These are phyloP conservation scores for Rhogogaster chlorosoma DNA, from an alignment of 2,888 invertebrate genomes.

Conservation along the genomic window DNA sequence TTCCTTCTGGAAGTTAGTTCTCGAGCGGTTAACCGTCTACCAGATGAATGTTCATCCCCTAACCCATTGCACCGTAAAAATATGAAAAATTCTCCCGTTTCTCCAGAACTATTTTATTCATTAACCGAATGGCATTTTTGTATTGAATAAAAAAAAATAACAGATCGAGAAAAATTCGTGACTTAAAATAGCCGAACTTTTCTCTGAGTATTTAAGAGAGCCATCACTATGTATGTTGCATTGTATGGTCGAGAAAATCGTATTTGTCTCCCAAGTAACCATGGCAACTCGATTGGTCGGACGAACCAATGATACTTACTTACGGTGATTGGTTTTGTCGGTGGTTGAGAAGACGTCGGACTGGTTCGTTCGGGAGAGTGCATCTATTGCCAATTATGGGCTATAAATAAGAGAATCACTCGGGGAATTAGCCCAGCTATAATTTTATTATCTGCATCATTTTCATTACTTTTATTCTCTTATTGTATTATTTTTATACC, in stretches of 20 bases:
- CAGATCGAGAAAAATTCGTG: too few species aligned
- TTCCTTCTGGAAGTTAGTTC: neutral
- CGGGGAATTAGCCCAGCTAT: neutral
- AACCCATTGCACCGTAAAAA: neutral
- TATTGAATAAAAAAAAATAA: too few species aligned
- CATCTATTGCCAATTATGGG: constrained; percentile 36
- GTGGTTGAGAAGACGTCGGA: neutral
- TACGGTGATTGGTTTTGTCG: constrained; percentile 44
- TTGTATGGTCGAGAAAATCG: neutral
- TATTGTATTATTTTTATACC: neutral
- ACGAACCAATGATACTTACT: constrained; percentile 24
- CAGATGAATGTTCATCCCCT: constrained; percentile 3
- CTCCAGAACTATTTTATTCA: too few species aligned
- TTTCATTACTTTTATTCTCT: constrained; percentile 26
- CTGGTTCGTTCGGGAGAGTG: neutral
- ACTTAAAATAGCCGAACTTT: too few species aligned
- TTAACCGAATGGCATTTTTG: too few species aligned
- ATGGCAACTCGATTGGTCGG: constrained; percentile 24
- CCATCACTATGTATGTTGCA: neutral
- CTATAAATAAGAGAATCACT: constrained; percentile 47
- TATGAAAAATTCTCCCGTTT: neutral
- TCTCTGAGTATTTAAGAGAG: too few species aligned
- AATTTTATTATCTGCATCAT: neutral
- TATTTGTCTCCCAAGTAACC: constrained; percentile 5
- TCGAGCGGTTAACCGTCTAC: neutral